These are phyloP conservation scores for Anser brachyrhynchus DNA, from an alignment of 2,113 vertebrate genomes.

Conservation along the genomic window DNA sequence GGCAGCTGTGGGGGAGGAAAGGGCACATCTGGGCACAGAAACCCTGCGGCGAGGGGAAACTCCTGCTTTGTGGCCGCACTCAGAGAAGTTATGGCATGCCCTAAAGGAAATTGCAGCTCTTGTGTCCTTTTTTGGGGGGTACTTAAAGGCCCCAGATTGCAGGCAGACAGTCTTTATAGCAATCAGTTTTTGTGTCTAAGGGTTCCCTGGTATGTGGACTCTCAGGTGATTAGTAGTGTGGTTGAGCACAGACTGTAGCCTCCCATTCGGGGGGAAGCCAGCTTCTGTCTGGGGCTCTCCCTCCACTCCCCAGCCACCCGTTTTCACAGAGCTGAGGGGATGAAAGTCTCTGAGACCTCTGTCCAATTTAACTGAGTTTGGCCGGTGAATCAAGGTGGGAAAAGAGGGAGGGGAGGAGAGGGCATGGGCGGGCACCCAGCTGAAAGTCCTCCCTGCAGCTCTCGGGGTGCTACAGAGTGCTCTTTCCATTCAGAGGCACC, in stretches of 20 bases:
- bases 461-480: accelerated
- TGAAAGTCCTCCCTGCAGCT: not conserved
- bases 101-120: not conserved
- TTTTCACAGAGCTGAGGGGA: not conserved
- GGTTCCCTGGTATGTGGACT: not conserved
- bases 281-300: not conserved
- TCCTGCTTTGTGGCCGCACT: accelerated
- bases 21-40: not conserved
- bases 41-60: not conserved
- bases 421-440: no score
- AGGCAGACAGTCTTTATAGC: not conserved
- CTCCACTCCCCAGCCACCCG: not conserved
- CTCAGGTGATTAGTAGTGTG: not conserved
- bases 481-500: not conserved
- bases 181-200: not conserved
- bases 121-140: not conserved
- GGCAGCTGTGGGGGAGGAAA: constrained; percentile 79
- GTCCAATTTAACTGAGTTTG: not conserved
- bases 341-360: not conserved
- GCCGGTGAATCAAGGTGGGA: not conserved
- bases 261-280: not conserved
- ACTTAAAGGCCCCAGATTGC: not conserved
- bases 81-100: not conserved
- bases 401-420: not conserved
- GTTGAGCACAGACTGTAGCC: not conserved